These are phyloP conservation scores for Casuarius casuarius DNA, from an alignment of 2,113 vertebrate genomes.

Conservation along the genomic window DNA sequence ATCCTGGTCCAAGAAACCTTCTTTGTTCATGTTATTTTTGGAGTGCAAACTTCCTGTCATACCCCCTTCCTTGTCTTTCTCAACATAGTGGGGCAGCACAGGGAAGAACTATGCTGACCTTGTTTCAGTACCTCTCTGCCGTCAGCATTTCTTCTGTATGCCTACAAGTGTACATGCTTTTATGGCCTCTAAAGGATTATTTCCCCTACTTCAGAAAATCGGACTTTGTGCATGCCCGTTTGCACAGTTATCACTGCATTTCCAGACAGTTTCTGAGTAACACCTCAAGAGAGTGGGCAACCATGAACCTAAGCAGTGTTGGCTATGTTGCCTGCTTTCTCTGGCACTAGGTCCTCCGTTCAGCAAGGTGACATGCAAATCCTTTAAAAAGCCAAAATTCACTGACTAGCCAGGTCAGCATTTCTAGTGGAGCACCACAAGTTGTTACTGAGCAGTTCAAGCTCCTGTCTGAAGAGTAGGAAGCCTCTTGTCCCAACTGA, in stretches of 20 bases:
- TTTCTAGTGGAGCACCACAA: neutral
- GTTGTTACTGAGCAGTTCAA: neutral
- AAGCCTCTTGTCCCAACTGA: neutral
- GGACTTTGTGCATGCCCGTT: rapidly evolving
- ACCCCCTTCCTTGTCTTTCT: neutral
- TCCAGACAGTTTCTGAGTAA: neutral
- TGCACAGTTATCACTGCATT: neutral
- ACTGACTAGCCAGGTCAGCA: neutral
- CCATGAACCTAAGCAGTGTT: neutral
- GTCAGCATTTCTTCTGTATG: neutral
- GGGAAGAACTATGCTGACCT: neutral
- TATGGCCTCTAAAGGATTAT: neutral
- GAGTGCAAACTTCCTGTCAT: neutral
- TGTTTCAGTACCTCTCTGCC: neutral
- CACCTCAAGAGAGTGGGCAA: neutral
- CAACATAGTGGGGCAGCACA: neutral
- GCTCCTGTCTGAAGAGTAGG: neutral
- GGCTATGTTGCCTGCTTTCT: neutral
- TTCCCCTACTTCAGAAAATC: neutral
- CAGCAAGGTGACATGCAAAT: neutral
- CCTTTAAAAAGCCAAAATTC: neutral
- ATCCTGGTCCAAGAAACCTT: neutral
- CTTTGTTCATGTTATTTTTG: neutral
- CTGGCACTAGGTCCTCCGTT: neutral
- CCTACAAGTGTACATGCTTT: neutral